phyloP scores from a whole-genome alignment of 2,113 vertebrate species.

The Cyphomyrus discorhynchus region DNA sequence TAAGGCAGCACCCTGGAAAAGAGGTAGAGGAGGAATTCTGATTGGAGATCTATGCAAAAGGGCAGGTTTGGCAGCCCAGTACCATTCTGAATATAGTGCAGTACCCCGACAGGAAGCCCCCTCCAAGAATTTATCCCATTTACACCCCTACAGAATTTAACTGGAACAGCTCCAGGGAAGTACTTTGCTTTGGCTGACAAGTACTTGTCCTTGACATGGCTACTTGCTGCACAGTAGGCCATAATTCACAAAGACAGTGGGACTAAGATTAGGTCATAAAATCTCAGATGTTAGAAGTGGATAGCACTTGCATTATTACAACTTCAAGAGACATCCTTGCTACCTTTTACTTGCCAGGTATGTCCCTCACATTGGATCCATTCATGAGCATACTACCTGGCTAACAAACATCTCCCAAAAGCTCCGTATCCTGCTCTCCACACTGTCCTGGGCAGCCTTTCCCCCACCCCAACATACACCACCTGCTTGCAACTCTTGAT shows the following conservation, averaged over 20 bases:
- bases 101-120: background rate
- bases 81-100: background rate
- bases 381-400: background rate
- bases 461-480: background rate
- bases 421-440: background rate
- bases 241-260: conserved; percentile 1
- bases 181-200: background rate
- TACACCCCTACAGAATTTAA: background rate
- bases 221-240: background rate
- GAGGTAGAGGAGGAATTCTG: background rate
- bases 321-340: background rate
- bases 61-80: background rate
- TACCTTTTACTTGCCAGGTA: background rate
- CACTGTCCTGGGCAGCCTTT: background rate
- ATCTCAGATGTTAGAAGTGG: background rate
- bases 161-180: background rate
- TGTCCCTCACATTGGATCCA: background rate
- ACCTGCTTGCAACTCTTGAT: background rate
- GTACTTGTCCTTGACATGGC: background rate
- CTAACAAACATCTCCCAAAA: background rate
- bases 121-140: background rate
- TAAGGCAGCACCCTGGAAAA: background rate
- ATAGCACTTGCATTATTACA: background rate
- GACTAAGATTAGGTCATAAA: background rate
- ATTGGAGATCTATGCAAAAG: background rate